phyloP scores from a whole-genome alignment of 2,888 invertebrate species.

The Diloba caeruleocephala region DNA sequence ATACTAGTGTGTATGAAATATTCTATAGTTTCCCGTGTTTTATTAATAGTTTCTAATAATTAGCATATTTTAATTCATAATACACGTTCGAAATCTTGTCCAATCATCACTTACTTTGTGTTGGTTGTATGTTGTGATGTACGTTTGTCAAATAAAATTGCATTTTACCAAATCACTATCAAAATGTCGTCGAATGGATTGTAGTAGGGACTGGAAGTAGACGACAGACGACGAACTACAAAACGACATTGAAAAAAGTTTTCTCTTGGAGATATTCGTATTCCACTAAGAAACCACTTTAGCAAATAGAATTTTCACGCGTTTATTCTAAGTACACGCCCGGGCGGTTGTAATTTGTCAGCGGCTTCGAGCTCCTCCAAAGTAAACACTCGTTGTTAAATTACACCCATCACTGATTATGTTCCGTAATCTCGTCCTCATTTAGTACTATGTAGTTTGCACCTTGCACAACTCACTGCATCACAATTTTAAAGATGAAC shows the following conservation, averaged over 20 bases:
- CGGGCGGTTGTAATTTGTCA: conserved; percentile 66
- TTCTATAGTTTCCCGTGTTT: too few species aligned
- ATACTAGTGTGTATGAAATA: too few species aligned
- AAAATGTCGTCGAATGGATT: conserved; percentile 28
- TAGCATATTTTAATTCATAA: too few species aligned
- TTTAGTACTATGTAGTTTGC: too few species aligned
- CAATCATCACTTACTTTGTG: too few species aligned
- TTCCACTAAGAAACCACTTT: conserved; percentile 55
- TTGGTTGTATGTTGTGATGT: too few species aligned
- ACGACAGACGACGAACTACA: conserved; percentile 4
- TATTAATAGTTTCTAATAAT: too few species aligned
- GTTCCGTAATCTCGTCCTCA: too few species aligned
- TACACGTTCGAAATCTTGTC: too few species aligned
- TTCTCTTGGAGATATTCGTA: conserved; percentile 26
- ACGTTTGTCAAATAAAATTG: too few species aligned
- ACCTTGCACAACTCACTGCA: too few species aligned
- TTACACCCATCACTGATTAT: conserved; percentile 43
- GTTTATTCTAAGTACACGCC: conserved; percentile 56
- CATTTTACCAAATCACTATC: conserved; percentile 22
- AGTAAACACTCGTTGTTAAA: conserved; percentile 56
- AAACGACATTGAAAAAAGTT: conserved; percentile 9
- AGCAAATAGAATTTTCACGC: conserved; percentile 68
- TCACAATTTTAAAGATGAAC: too few species aligned
- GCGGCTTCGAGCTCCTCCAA: conserved; percentile 56
- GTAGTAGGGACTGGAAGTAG: conserved; percentile 3